Base-by-base conservation (phyloP, 2,113 vertebrate species). In the Crotalus helleri region DNA sequence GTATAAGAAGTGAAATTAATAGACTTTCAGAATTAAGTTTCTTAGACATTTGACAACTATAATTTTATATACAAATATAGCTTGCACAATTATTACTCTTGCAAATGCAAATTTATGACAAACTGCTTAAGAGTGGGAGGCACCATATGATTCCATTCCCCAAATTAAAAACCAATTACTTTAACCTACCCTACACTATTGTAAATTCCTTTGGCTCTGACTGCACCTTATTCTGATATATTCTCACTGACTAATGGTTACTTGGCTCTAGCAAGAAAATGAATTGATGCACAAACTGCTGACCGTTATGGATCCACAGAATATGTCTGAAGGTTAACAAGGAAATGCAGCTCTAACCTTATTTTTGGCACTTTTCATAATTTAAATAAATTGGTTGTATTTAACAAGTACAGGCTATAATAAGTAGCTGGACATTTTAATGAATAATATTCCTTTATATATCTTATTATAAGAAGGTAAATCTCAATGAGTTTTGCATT, bases 61-160 rank as follows among this genome's bases (percentile, higher is more conserved):
- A 57, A 55, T 1, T 3, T 81, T 86, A 26, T 7, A 89, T 10
- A 91, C 53, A 21, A 81, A 44, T 81, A 81, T 44, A 11, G 13
- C 15, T 61, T 57, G 54, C 7, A 74, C 90, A 85, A 90, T 61
- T 85, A 61, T 93, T 93, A 53, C 85, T 0, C 0, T 0, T 93
- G 8, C 90, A 92, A 93, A 96, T 13, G 39, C 87, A 94, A 92
- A 92, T 57, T 92, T 94, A 85, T 90, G 88, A 90, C 88, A 93
- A 85, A 93, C 69, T 59, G 26, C 69, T 93, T 90, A 90, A 89
- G 53, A 33, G 54, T 54, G 12, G 15, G 44, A 29, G 51, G 51
- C 6, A 92, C 49, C 15, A 46, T 59, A 33, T 39, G 44, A 93
- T 93, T 86, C 29, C 4, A 85, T 90, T 85, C 69, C 29, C 58